Evolutionary conservation across 1,140 invertebrate species (phyloP), one percentile per base, ranked within the genome.

Genomic region (Coelopa frigida): DNA sequence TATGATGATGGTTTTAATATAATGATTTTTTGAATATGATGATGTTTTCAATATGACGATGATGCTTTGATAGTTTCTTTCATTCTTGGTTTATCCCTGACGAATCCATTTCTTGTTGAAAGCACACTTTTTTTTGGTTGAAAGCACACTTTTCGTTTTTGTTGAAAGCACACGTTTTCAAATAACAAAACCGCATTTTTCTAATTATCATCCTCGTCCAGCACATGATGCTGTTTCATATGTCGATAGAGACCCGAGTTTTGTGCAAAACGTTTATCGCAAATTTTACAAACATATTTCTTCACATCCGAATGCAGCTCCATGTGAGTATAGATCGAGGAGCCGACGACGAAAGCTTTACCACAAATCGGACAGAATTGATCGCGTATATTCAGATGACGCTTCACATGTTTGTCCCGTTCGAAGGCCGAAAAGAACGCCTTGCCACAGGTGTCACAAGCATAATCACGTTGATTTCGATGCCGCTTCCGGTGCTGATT

Each of bases 391-490:
- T 65, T 66, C 11, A 62, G 46, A 44, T 68, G 64, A 8, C 53
- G 49, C 6, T 58, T 48, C 35, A 53, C 26, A 17, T 68, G 64
- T 0, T 58, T 50, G 21, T 65, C 57, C 3, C 60, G 35, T 11
- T 61, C 59, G 35, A 63, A 59, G 10, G 55, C 54, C 5, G 63
- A 73, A 21, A 67, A 66, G 53, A 84, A 85, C 2, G 75, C 75
- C 64, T 83, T 81, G 2, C 77, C 76, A 54, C 82, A 85, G 2
- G 77, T 66, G 22, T 78, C 76, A 56, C 85, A 87, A 1, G 79
- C 75, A 51, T 80, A 81, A 10, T 85, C 84, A 40, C 85, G 84
- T 50, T 85, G 80, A 0, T 82, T 83, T 0, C 79, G 81, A 52
- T 87, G 84, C 15, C 75, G 71, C 4, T 75, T 71, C 52, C 74